Evolutionary conservation across 2,113 vertebrate species (phyloP), one percentile per base, ranked within the genome.

Genomic region (Perca schrenkii): DNA sequence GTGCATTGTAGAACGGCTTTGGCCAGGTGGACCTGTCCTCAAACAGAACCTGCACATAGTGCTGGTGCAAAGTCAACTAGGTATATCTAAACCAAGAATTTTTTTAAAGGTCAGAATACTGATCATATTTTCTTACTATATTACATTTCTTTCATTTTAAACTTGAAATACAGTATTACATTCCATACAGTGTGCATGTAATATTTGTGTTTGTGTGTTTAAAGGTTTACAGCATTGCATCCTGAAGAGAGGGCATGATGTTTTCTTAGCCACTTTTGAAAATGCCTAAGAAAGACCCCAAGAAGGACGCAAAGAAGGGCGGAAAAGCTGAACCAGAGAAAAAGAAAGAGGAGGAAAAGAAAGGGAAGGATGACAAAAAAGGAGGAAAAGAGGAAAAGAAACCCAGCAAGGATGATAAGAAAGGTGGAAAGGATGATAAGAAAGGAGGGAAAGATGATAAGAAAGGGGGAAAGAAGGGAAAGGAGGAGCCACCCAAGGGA

Each of bases 271-370:
- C 11, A 77, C 13, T 87, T 4, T 2, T 88, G 67, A 72, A 87
- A 79, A 97, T 97, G 97, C 96, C 49, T 0, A 97, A 97, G 92
- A 98, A 97, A 92, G 96, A 96, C 75, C 6, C 88, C 21, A 95
- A 95, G 82, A 94, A 93, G 74, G 92, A 93, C 68, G 36, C 89
- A 56, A 94, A 93, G 70, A 95, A 94, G 84, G 91, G 89, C 56
- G 92, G 90, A 60, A 94, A 94, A 77, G 66, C 89, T 57, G 91
- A 91, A 83, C 89, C 92, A 25, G 88, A 91, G 63, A 91, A 91
- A 71, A 93, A 92, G 69, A 94, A 95, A 80, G 94, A 93, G 46
- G 94, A 95, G 25, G 92, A 95, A 77, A 94, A 94, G 75, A 93
- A 92, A 82, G 92, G 83, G 12, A 93, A 94, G 52, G 93, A 94